phyloP scores from a whole-genome alignment of 2,113 vertebrate species.

The Chaetorhynchus papuensis region DNA sequence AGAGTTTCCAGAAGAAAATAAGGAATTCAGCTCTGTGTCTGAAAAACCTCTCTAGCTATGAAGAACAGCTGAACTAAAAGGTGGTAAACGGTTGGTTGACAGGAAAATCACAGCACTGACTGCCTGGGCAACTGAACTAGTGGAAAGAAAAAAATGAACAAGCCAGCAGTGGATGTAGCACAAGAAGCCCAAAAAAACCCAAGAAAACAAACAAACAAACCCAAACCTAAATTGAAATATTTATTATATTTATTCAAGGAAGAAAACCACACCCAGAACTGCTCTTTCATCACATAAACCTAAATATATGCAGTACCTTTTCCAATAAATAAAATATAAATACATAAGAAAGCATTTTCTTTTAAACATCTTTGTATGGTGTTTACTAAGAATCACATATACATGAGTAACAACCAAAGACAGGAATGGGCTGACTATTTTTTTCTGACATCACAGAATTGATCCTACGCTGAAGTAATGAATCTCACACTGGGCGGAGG shows the following conservation, averaged over 20 bases:
- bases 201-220: neutral
- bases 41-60: neutral
- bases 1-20: slow-evolving; percentile 3
- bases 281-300: neutral
- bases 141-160: neutral
- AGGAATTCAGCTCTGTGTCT: neutral
- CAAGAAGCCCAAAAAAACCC: neutral
- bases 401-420: neutral
- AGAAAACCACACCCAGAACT: neutral
- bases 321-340: neutral
- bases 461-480: neutral
- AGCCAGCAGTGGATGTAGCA: neutral
- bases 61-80: neutral
- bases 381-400: neutral
- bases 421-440: neutral
- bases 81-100: neutral
- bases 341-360: neutral
- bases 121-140: neutral
- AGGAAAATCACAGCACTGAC: neutral
- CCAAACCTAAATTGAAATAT: neutral
- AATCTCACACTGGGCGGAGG: neutral
- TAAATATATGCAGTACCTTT: neutral
- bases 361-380: neutral
- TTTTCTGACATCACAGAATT: neutral
- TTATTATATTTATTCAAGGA: neutral